Percentiles rank a stretch among this genome's conserved stretches.
These are phyloP conservation scores for Poeciliopsis turneri DNA, from an alignment of 2,797 vertebrate genomes.

Conservation along the genomic window DNA sequence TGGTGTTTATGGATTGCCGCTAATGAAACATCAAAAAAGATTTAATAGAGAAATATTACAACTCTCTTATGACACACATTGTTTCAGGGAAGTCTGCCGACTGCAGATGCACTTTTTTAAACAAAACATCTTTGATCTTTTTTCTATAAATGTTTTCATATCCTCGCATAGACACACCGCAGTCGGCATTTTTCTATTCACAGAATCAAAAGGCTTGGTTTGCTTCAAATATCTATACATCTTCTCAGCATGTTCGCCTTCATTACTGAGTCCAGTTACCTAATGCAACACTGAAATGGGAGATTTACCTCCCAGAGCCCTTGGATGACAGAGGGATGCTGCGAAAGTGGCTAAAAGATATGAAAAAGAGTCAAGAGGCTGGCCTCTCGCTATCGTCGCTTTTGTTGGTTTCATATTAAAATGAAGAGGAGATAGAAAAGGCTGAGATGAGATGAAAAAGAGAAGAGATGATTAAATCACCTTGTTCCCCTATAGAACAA, in stretches of 20 bases:
- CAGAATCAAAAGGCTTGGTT: neutral
- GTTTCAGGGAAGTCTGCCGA: neutral
- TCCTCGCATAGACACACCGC: neutral
- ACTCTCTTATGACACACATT: neutral
- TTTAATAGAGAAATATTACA: neutral
- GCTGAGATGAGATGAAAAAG: conserved; percentile 28
- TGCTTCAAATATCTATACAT: neutral
- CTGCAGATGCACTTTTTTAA: too few species aligned
- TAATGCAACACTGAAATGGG: conserved; percentile 52
- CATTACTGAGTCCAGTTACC: conserved; percentile 56
- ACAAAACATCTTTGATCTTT: neutral
- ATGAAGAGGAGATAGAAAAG: conserved; percentile 25
- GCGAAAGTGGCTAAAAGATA: conserved; percentile 19
- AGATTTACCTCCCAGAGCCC: conserved; percentile 47
- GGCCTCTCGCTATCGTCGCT: conserved; percentile 8
- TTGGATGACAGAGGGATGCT: conserved; percentile 25
- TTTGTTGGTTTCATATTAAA: conserved; percentile 41
- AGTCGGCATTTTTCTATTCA: neutral
- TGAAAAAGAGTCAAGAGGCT: conserved; percentile 7
- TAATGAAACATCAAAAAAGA: neutral
- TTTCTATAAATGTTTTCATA: neutral
- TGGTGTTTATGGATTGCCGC: neutral
- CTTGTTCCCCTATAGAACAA: conserved; percentile 10
- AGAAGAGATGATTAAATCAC: conserved; percentile 42
- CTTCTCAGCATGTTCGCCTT: conserved; percentile 25